Percentiles rank a stretch among this genome's conserved stretches.
phyloP scores from a whole-genome alignment of 1,140 invertebrate genomes.

The Drosophila sp. region DNA sequence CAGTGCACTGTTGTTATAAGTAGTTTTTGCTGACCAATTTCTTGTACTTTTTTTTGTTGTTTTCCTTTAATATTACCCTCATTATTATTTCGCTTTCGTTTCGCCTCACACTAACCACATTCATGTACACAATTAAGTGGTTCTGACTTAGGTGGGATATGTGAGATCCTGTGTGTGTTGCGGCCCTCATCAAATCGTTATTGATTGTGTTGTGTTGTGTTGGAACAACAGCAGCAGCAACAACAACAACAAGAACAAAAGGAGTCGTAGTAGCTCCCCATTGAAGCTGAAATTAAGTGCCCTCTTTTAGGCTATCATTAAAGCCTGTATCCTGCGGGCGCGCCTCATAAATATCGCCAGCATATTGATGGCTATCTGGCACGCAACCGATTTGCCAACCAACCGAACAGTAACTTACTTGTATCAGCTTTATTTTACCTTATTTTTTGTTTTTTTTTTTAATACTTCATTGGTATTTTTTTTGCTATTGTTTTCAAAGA shows the following conservation, averaged over 20 bases:
- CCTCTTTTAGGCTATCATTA: conserved; percentile 80
- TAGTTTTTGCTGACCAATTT: conserved; percentile 40
- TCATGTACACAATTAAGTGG: conserved; percentile 67
- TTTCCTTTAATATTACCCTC: conserved; percentile 69
- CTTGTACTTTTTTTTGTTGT: conserved; percentile 5
- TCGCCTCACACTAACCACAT: conserved; percentile 37
- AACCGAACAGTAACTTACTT: conserved; percentile 31
- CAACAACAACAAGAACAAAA: conserved; percentile 1
- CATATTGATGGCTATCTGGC: conserved; percentile 80
- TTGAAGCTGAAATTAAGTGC: conserved; percentile 72
- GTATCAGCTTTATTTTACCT: conserved; percentile 8
- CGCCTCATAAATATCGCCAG: conserved; percentile 81
- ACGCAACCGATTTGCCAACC: conserved; percentile 60
- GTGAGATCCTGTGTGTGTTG: conserved; percentile 60
- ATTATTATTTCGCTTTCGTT: conserved; percentile 81
- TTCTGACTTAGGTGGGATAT: conserved; percentile 63
- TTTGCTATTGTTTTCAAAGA: conserved; percentile 41
- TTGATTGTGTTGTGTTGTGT: conserved; percentile 67
- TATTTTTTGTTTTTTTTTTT: conserved; percentile 20
- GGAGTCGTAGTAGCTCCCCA: conserved; percentile 31
- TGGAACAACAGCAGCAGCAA: too few relatives aligned
- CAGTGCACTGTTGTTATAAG: conserved; percentile 44
- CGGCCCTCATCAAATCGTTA: conserved; percentile 77
- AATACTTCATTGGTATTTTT: conserved; percentile 14
- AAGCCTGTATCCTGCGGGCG: conserved; percentile 79